phyloP scores from a whole-genome alignment of 2,113 vertebrate species.

The Xenotilapia caudafasciata region DNA sequence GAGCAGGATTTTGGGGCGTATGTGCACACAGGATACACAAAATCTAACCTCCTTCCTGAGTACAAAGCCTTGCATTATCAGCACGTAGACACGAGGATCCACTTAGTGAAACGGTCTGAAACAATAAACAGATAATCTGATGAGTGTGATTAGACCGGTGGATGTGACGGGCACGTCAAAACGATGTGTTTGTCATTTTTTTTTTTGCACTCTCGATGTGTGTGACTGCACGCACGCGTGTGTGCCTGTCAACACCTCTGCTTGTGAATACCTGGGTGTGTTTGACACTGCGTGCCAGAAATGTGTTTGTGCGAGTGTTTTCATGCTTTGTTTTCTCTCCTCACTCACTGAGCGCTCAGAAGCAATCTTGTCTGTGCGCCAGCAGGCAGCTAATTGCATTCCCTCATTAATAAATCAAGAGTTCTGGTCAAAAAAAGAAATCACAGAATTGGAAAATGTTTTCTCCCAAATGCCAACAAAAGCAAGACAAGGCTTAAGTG shows the following conservation, averaged over 20 bases:
- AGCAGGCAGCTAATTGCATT: constrained; percentile 49
- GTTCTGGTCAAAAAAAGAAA: constrained; percentile 40
- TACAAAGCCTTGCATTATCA: background rate
- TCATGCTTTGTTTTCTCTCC: constrained; percentile 42
- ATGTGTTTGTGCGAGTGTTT: constrained; percentile 10
- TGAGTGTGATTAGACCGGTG: background rate
- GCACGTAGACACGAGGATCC: background rate
- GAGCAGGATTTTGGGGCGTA: background rate
- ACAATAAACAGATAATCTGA: background rate
- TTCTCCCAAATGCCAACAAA: constrained; percentile 14
- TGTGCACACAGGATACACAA: background rate
- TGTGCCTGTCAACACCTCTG: background rate
- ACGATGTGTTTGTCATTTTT: background rate
- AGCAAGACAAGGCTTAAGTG: background rate
- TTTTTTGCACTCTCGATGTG: background rate
- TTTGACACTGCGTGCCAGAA: background rate
- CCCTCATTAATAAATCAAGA: constrained; percentile 56
- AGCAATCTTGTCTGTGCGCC: constrained; percentile 21
- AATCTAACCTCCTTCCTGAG: background rate
- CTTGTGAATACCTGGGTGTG: background rate
- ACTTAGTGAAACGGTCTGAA: background rate
- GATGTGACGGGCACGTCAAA: background rate
- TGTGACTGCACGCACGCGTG: background rate
- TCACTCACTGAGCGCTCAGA: constrained; percentile 12
- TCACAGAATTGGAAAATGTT: constrained; percentile 29